Percentiles rank a stretch among this genome's conserved stretches.
Evolutionary conservation across 2,797 vertebrate species (phyloP).

Genomic region (Podarcis siculus): DNA sequence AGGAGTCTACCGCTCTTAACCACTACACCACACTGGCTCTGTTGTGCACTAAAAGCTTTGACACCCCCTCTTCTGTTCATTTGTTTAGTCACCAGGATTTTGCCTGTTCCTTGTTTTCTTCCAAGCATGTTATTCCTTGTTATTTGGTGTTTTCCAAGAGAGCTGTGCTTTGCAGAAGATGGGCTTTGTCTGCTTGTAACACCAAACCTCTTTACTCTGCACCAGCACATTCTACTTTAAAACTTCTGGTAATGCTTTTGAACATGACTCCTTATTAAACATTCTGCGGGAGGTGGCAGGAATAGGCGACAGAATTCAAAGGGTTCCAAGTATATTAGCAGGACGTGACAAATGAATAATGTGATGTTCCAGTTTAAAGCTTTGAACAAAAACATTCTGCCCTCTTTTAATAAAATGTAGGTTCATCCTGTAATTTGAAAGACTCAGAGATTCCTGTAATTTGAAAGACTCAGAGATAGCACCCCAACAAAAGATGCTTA

Average conservation of each 20-base stretch:
- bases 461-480: slow-evolving; percentile 4
- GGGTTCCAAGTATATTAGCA: slow-evolving; percentile 22
- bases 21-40: too few species aligned
- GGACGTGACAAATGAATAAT: slow-evolving; percentile 25
- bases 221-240: background rate
- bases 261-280: slow-evolving; percentile 16
- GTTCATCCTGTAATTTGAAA: slow-evolving; percentile 15
- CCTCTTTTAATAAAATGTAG: slow-evolving; percentile 16
- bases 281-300: slow-evolving; percentile 5
- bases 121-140: background rate
- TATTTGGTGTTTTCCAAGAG: background rate
- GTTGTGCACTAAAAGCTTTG: background rate
- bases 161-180: background rate
- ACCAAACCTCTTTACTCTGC: background rate
- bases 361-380: slow-evolving; percentile 23
- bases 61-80: background rate
- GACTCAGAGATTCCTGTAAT: slow-evolving; percentile 5
- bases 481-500: slow-evolving; percentile 11
- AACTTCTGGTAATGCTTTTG: background rate
- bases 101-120: background rate
- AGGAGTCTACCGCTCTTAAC: too few species aligned
- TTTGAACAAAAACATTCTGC: slow-evolving; percentile 21
- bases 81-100: background rate
- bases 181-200: background rate
- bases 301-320: background rate